Percentiles rank a stretch among this genome's conserved stretches.
phyloP scores from a whole-genome alignment of 2,888 invertebrate species.

The Oscheius sp. region DNA sequence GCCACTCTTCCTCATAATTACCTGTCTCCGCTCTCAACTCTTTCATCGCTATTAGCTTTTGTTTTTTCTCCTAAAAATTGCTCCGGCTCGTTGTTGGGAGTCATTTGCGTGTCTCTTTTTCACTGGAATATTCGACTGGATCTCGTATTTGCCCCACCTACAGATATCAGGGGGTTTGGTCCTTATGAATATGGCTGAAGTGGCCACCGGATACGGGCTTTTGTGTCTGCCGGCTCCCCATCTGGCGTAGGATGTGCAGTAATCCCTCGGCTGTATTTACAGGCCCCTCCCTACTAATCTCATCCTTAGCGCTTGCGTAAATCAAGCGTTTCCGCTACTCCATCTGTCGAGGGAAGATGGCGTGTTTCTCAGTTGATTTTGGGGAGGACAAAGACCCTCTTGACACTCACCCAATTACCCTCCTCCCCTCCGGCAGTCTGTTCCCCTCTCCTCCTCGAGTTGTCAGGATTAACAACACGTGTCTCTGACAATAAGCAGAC shows the following conservation, averaged over 20 bases:
- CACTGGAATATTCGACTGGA: too few species aligned
- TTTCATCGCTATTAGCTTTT: background rate
- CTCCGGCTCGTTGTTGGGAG: slow-evolving; percentile 3
- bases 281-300: slow-evolving; percentile 6
- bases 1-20: slow-evolving; percentile 9
- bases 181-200: slow-evolving; percentile 1
- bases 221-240: slow-evolving; percentile 3
- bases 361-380: slow-evolving; percentile 16
- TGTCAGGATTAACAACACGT: slow-evolving; percentile 24
- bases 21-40: background rate
- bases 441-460: background rate
- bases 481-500: slow-evolving; percentile 23
- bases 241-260: slow-evolving; percentile 23
- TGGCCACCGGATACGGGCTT: slow-evolving; percentile 21
- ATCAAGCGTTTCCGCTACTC: slow-evolving; percentile 26
- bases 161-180: background rate
- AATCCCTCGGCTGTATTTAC: slow-evolving; percentile 23
- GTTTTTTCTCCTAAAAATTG: slow-evolving; percentile 2
- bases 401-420: slow-evolving; percentile 8
- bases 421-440: slow-evolving; percentile 15
- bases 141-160: background rate
- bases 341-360: slow-evolving; percentile 23
- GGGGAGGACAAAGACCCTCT: background rate
- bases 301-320: slow-evolving; percentile 23
- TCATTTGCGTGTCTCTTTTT: background rate